Conservation (phyloP, 2,797 vertebrate species). For the Erpetoichthys calabaricus region DNA sequence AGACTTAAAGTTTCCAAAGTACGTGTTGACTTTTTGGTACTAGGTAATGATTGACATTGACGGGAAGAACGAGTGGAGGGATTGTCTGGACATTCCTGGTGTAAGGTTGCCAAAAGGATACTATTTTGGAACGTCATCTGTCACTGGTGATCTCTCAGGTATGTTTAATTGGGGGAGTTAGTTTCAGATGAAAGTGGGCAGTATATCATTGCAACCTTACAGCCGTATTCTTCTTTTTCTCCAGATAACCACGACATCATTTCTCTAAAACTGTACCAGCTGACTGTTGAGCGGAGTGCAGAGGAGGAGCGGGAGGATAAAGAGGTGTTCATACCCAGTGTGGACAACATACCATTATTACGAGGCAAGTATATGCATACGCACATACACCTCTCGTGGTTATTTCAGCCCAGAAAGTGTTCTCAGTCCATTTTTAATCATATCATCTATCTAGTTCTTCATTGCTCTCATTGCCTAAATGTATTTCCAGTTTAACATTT, state of each 20-base stretch:
- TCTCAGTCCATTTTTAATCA: no score
- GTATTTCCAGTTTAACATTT: no score
- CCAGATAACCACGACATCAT: conserved; percentile 87
- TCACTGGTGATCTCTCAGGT: conserved; percentile 92
- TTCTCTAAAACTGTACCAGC: conserved; percentile 84
- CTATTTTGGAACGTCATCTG: conserved; percentile 77
- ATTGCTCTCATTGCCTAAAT: no score
- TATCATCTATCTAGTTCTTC: no score
- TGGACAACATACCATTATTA: conserved; percentile 77
- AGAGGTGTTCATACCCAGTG: conserved; percentile 75
- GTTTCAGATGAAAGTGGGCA: no score
- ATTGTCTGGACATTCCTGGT: conserved; percentile 82
- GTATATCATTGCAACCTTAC: background rate
- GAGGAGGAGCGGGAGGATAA: conserved; percentile 67
- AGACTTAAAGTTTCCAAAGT: background rate
- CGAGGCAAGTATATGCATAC: conserved; percentile 35
- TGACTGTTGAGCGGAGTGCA: conserved; percentile 65
- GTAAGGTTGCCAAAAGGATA: conserved; percentile 73
- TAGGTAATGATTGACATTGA: conserved; percentile 89
- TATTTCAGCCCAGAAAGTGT: no score
- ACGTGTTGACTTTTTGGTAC: background rate
- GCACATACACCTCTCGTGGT: no score
- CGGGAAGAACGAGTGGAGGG: conserved; percentile 86
- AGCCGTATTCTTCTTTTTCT: background rate
- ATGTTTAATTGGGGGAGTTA: conserved; percentile 4